Evolutionary conservation across 2,888 invertebrate genomes (phyloP).

Genomic region (Abrostola tripartita): DNA sequence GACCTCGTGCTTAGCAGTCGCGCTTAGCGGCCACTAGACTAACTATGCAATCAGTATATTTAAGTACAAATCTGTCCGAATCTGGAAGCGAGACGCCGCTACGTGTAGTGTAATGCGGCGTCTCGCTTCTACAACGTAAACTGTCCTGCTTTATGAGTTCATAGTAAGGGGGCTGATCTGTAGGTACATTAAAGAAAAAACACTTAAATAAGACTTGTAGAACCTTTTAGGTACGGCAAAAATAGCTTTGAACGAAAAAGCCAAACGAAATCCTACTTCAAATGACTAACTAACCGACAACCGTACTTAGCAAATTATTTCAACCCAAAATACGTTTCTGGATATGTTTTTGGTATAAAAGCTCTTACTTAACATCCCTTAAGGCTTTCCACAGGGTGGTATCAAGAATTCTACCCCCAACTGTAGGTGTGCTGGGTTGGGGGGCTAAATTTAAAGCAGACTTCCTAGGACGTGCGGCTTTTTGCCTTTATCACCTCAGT

Average conservation of each 20-base stretch:
- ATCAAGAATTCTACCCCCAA: slow-evolving; percentile 42
- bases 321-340: slow-evolving; percentile 10
- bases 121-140: no score
- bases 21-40: no score
- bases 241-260: neutral
- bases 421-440: slow-evolving; percentile 20
- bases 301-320: slow-evolving; percentile 15
- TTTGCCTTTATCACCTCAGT: slow-evolving; percentile 1
- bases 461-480: slow-evolving; percentile 13
- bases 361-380: slow-evolving; percentile 11
- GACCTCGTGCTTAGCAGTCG: no score
- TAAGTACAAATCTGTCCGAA: no score
- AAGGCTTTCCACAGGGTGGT: slow-evolving; percentile 28
- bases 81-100: no score
- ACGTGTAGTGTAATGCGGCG: no score
- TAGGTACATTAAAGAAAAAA: no score
- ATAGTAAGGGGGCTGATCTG: no score
- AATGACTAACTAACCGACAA: neutral
- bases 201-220: no score
- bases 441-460: slow-evolving; percentile 29
- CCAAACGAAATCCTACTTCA: neutral
- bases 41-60: no score
- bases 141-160: no score
- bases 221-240: no score
- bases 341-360: slow-evolving; percentile 18